These are phyloP conservation scores for Sitophilus oryzae DNA, from an alignment of 1,140 invertebrate genomes.

Conservation along the genomic window DNA sequence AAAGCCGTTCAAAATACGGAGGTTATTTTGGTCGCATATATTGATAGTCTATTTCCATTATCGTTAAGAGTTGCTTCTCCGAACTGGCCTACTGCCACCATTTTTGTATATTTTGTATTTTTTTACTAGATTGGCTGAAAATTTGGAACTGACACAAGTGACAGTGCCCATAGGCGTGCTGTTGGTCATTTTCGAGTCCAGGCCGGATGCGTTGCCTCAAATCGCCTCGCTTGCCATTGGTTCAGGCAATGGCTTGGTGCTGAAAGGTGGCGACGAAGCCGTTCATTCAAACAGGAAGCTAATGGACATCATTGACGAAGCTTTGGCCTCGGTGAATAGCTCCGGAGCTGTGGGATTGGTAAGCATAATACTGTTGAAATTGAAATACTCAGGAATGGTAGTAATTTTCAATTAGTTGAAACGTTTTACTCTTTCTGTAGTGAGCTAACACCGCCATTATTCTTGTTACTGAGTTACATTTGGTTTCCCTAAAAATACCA, in stretches of 20 bases:
- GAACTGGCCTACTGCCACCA: no score
- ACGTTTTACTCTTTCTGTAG: no score
- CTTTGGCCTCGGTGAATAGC: slow-evolving; percentile 59
- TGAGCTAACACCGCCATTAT: no score
- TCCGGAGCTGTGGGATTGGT: slow-evolving; percentile 54
- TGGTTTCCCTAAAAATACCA: no score
- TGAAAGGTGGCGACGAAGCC: slow-evolving; percentile 97
- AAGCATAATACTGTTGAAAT: no score
- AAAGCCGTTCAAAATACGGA: no score
- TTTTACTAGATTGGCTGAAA: slow-evolving; percentile 24
- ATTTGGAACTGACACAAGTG: slow-evolving; percentile 78
- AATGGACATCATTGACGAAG: slow-evolving; percentile 89
- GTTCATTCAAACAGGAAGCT: slow-evolving; percentile 83
- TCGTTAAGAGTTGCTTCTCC: no score
- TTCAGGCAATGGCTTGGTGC: slow-evolving; percentile 89
- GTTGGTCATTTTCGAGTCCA: slow-evolving; percentile 96
- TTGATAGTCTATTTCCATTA: no score
- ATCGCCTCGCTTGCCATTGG: slow-evolving; percentile 96
- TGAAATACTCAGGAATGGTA: no score
- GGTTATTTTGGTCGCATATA: no score
- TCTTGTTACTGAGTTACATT: no score
- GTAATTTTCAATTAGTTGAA: no score
- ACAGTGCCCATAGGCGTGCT: slow-evolving; percentile 97
- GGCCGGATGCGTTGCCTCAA: slow-evolving; percentile 96
- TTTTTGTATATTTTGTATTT: slow-evolving; percentile 2